Conservation (phyloP, 2,888 invertebrate species). For the Thyatira batis region DNA sequence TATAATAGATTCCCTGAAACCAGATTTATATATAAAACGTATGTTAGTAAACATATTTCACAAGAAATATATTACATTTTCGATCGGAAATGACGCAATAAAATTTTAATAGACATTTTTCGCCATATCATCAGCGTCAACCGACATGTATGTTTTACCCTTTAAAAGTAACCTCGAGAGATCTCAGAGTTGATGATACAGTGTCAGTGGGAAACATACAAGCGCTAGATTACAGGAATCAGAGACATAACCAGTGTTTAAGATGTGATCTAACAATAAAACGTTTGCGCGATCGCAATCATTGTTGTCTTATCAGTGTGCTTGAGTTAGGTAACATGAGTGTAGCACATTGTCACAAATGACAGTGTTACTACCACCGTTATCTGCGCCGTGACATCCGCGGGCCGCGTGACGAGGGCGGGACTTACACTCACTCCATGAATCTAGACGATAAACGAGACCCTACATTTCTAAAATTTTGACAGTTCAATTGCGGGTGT, state of each 20-base stretch:
- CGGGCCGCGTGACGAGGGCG: constrained; percentile 59
- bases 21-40: too few species aligned
- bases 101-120: neutral
- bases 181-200: neutral
- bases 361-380: constrained; percentile 42
- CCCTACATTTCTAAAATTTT: too few species aligned
- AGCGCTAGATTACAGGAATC: neutral
- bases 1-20: too few species aligned
- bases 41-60: neutral
- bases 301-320: constrained; percentile 17
- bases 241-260: neutral
- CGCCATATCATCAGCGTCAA: neutral
- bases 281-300: constrained; percentile 1
- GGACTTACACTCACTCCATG: constrained; percentile 12
- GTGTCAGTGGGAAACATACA: neutral
- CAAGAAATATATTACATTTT: neutral
- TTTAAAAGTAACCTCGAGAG: neutral
- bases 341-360: constrained; percentile 41
- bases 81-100: neutral
- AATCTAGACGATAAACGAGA: neutral
- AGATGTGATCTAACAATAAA: neutral
- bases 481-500: too few species aligned
- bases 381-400: constrained; percentile 54
- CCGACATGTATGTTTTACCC: too few species aligned
- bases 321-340: constrained; percentile 53